phyloP scores from a whole-genome alignment of 2,113 vertebrate genomes.

The Canis aureus region DNA sequence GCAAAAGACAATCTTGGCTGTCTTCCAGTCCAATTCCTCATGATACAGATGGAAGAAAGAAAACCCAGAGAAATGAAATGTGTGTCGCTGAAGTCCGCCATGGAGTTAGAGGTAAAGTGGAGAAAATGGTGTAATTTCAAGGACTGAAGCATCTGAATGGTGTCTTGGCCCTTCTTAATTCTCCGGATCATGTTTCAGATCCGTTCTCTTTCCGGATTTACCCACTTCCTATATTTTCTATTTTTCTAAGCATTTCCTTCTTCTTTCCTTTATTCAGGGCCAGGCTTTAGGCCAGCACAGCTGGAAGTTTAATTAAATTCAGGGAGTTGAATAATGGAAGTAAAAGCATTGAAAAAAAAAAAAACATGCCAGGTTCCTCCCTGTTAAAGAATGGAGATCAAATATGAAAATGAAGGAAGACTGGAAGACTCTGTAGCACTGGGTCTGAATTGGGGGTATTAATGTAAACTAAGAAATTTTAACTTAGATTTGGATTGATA shows the following conservation, averaged over 20 bases:
- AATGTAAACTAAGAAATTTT: background rate
- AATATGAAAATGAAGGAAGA: too few relatives aligned
- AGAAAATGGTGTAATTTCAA: background rate
- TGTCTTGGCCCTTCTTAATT: rapidly evolving
- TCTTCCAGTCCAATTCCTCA: background rate
- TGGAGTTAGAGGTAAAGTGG: background rate
- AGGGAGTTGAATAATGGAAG: background rate
- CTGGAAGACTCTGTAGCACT: too few relatives aligned
- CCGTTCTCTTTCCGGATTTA: background rate
- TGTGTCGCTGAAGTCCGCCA: rapidly evolving
- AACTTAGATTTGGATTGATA: background rate
- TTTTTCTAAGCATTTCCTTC: background rate
- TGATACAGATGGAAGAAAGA: background rate
- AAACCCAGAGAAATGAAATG: background rate
- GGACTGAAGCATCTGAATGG: background rate
- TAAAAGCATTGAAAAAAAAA: background rate
- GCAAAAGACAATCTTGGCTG: background rate
- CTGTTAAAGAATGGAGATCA: background rate
- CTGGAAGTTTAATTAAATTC: background rate
- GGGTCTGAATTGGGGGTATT: background rate
- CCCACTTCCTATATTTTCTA: too few relatives aligned
- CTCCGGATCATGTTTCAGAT: too few relatives aligned
- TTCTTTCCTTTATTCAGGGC: background rate
- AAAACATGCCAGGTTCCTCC: background rate
- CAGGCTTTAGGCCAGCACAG: background rate